Conservation (phyloP, 2,113 vertebrate genomes). For the Bos javanicus region DNA sequence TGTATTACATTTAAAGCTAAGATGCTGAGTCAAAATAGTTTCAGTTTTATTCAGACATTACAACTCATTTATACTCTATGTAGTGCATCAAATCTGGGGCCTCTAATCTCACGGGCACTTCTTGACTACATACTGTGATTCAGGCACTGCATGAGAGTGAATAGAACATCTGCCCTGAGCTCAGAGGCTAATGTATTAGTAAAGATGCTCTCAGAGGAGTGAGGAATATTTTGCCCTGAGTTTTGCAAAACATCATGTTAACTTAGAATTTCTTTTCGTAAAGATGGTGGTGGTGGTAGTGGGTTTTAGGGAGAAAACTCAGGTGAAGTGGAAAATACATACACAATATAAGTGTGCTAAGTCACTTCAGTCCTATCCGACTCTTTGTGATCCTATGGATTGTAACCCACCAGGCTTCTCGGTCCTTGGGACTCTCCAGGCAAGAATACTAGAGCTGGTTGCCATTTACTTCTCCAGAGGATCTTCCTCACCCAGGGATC, state of each 20-base stretch:
- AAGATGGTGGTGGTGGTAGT: neutral
- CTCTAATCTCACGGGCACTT: neutral
- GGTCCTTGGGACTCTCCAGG: neutral
- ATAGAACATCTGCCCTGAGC: neutral
- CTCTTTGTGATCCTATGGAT: neutral
- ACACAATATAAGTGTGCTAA: neutral
- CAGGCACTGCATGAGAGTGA: neutral
- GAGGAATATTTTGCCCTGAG: neutral
- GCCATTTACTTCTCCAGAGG: neutral
- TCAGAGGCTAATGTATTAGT: neutral
- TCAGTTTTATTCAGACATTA: neutral
- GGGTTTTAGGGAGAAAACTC: neutral
- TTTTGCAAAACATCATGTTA: neutral
- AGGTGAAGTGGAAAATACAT: neutral
- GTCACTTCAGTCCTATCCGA: neutral
- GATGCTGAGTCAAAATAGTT: neutral
- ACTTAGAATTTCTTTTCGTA: neutral
- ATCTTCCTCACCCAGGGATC: neutral
- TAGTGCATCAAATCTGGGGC: neutral
- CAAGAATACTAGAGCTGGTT: neutral
- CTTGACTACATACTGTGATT: neutral
- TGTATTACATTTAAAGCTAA: neutral
- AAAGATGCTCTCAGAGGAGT: neutral
- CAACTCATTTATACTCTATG: neutral
- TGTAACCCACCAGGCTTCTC: neutral